These are phyloP conservation scores for Marasmarcha lunaedactyla DNA, from an alignment of 2,888 invertebrate genomes.

Conservation along the genomic window DNA sequence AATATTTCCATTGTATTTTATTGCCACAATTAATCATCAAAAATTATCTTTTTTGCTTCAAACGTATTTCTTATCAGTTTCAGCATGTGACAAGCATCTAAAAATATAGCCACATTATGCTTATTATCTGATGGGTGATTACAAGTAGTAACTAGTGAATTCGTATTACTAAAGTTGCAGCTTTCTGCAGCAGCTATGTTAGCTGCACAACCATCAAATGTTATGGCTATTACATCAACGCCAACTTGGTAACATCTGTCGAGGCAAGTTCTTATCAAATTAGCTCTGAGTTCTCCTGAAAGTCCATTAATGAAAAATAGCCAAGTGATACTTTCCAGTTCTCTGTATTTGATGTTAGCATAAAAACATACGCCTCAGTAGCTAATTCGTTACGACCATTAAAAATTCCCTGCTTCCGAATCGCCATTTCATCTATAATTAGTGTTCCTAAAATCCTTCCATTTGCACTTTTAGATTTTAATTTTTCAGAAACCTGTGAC, in stretches of 20 bases:
- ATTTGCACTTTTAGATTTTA: too few species aligned
- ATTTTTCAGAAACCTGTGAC: too few species aligned
- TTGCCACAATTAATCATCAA: slow-evolving; percentile 5
- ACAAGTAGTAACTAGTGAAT: too few species aligned
- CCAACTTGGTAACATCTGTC: not conserved
- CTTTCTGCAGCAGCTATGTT: too few species aligned
- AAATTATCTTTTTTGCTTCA: slow-evolving; percentile 8
- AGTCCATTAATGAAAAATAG: not conserved
- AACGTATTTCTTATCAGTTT: slow-evolving; percentile 11
- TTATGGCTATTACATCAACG: not conserved
- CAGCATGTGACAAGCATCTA: slow-evolving; percentile 9
- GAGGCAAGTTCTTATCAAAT: not conserved
- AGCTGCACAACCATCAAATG: not conserved
- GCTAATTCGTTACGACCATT: not conserved
- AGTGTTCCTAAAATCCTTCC: too few species aligned
- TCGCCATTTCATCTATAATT: too few species aligned
- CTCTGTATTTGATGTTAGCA: too few species aligned
- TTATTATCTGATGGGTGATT: not conserved
- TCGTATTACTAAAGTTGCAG: not conserved
- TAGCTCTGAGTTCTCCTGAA: not conserved
- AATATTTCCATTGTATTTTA: slow-evolving; percentile 11
- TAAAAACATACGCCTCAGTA: too few species aligned
- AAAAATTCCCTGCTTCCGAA: too few species aligned
- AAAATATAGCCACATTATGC: slow-evolving; percentile 5
- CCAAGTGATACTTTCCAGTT: too few species aligned